phyloP scores from a whole-genome alignment of 2,113 vertebrate genomes.

The Rhinopithecus roxellana region DNA sequence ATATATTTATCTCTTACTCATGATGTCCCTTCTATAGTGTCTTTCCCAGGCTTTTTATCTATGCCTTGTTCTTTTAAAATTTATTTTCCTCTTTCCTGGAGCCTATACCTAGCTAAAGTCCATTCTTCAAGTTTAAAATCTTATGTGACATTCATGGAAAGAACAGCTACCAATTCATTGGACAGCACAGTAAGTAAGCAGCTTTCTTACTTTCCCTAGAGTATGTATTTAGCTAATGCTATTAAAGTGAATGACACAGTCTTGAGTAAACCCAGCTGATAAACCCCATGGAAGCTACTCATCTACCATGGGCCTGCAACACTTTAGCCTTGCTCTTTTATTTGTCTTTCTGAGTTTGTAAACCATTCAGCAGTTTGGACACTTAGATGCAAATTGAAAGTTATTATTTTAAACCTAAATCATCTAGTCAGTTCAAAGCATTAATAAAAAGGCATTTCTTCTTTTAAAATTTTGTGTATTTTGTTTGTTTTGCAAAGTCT shows the following conservation, averaged over 20 bases:
- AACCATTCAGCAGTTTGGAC: background rate
- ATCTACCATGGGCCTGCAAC: background rate
- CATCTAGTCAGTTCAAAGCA: background rate
- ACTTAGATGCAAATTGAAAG: background rate
- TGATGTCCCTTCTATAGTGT: background rate
- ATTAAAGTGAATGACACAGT: background rate
- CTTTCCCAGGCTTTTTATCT: background rate
- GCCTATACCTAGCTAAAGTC: background rate
- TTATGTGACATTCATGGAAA: background rate
- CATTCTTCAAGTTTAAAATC: background rate
- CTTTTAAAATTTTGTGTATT: background rate
- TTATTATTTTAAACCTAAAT: background rate
- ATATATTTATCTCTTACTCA: background rate
- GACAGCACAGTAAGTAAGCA: background rate
- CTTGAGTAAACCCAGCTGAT: slow-evolving; percentile 37
- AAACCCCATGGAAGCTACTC: background rate
- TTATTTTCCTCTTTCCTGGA: background rate
- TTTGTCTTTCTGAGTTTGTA: slow-evolving; percentile 48
- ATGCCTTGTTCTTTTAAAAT: background rate
- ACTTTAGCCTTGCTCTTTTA: background rate
- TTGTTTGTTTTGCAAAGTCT: background rate
- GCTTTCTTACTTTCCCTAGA: background rate
- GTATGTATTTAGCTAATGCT: background rate
- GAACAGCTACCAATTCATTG: background rate
- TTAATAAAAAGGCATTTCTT: background rate